These are phyloP conservation scores for Andricus quercusramuli DNA, from an alignment of 2,888 invertebrate species.

Conservation along the genomic window DNA sequence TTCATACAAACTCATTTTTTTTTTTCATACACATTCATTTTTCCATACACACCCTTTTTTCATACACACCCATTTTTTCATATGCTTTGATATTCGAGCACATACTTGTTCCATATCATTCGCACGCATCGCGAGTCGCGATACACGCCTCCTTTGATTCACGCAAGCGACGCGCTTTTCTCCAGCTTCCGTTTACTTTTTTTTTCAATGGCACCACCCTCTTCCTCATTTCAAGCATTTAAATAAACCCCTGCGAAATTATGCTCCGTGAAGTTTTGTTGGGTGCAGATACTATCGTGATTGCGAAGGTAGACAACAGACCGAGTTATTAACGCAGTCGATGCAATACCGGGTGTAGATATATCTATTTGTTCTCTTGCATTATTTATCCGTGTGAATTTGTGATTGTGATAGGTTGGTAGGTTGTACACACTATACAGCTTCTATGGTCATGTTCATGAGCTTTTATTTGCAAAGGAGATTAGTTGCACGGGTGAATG, in stretches of 20 bases:
- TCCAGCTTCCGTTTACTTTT: conserved; percentile 26
- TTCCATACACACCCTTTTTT: not conserved
- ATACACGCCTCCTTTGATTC: conserved; percentile 9
- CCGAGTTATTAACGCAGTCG: conserved; percentile 28
- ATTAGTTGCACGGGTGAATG: conserved; percentile 25
- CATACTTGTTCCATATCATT: conserved; percentile 33
- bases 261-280: conserved; percentile 16
- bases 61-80: not conserved
- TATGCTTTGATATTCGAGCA: conserved; percentile 19
- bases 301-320: conserved; percentile 12
- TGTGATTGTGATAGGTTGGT: not conserved
- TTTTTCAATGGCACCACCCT: conserved; percentile 15
- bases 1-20: conserved; percentile 3
- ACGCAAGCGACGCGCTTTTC: not conserved
- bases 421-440: not conserved
- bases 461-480: conserved; percentile 15
- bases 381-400: not conserved
- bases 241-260: conserved; percentile 23
- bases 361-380: conserved; percentile 11
- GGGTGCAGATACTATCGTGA: conserved; percentile 13
- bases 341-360: conserved; percentile 7
- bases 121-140: conserved; percentile 10
- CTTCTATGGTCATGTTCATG: not conserved
- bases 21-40: not conserved
- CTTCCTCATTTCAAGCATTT: conserved; percentile 22